phyloP scores from a whole-genome alignment of 30 jellyfish, hydroid and myxozoan species.

The Pseudorhiza aurosa region DNA sequence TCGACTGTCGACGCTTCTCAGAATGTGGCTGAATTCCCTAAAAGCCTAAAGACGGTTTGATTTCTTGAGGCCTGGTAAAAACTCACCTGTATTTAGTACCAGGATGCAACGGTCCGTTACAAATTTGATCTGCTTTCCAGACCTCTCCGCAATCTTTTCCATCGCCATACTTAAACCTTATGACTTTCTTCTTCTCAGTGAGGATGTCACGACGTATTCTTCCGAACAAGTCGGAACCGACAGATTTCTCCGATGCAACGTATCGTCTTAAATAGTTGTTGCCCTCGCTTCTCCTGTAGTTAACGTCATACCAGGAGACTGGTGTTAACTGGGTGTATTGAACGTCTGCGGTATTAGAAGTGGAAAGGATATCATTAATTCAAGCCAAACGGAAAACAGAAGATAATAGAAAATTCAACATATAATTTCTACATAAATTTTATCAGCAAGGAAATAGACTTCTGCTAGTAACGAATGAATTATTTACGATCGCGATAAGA shows the following conservation, averaged over 20 bases:
- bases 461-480: too few species aligned
- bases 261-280: slow-evolving; percentile 36
- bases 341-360: slow-evolving; percentile 3
- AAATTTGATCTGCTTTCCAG: slow-evolving; percentile 37
- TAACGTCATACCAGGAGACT: slow-evolving; percentile 55
- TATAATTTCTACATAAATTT: too few species aligned
- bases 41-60: too few species aligned
- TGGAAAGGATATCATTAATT: too few species aligned
- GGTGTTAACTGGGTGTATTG: slow-evolving; percentile 51
- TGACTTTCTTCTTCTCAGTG: neutral
- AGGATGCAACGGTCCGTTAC: slow-evolving; percentile 65
- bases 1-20: too few species aligned
- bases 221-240: neutral
- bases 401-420: too few species aligned
- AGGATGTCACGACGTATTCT: slow-evolving; percentile 18
- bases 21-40: too few species aligned
- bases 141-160: slow-evolving; percentile 37
- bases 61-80: too few species aligned
- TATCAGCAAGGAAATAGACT: too few species aligned
- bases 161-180: slow-evolving; percentile 25
- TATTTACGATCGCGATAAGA: too few species aligned
- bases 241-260: slow-evolving; percentile 35
- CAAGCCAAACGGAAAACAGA: too few species aligned
- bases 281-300: slow-evolving; percentile 9
- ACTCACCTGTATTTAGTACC: slow-evolving; percentile 35